Percentiles rank a stretch among this genome's conserved stretches.
These are phyloP conservation scores for Conger conger DNA, from an alignment of 2,113 vertebrate species.

Conservation along the genomic window DNA sequence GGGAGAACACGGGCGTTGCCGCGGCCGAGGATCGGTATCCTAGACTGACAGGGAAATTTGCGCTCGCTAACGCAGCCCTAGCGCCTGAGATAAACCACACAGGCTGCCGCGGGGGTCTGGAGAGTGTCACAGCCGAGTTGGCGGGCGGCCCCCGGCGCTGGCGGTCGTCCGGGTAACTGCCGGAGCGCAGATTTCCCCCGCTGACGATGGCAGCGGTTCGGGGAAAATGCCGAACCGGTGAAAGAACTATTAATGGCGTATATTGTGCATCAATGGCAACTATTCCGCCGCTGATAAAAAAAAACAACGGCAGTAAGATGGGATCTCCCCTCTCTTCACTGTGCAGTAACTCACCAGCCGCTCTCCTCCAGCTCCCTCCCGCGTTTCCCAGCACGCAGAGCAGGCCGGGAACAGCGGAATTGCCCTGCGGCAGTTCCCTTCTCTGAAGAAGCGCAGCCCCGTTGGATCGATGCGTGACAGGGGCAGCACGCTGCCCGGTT, in stretches of 20 bases:
- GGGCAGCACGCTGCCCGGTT: not conserved
- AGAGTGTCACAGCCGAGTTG: not conserved
- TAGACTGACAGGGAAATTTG: not conserved
- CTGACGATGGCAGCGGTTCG: not conserved
- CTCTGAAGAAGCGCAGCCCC: not conserved
- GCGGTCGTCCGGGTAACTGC: not conserved
- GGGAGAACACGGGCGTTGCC: too few relatives aligned
- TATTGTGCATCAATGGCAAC: too few relatives aligned
- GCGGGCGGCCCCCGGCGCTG: not conserved
- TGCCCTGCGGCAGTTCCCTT: not conserved
- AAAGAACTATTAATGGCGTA: not conserved
- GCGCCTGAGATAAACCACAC: not conserved
- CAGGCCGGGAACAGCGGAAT: not conserved
- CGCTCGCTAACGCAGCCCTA: not conserved
- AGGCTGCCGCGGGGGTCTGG: not conserved
- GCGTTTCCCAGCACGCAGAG: not conserved
- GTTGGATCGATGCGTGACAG: not conserved
- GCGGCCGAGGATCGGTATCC: not conserved
- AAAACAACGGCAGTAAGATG: too few relatives aligned
- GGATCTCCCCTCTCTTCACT: not conserved
- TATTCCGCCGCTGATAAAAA: too few relatives aligned
- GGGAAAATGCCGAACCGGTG: not conserved
- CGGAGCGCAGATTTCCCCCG: not conserved
- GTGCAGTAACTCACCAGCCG: not conserved
- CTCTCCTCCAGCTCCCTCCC: not conserved